Percentiles rank a stretch among this genome's conserved stretches.
These are phyloP conservation scores for Saimiri boliviensis DNA, from an alignment of 2,113 vertebrate genomes.

Conservation along the genomic window DNA sequence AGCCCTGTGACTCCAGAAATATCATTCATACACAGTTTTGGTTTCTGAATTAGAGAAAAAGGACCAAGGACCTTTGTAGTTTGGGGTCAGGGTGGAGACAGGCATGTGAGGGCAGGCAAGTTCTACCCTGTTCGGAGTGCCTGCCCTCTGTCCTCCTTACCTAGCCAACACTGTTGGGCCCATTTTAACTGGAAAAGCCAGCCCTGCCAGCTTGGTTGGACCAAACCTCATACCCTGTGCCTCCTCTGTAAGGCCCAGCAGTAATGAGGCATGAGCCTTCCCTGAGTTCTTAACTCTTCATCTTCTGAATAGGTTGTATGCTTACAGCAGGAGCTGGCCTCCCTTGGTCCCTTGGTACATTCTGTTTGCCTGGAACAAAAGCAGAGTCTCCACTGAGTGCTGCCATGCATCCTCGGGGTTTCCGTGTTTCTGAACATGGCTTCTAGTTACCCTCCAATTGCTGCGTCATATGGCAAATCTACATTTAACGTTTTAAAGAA, in stretches of 20 bases:
- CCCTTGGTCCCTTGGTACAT: neutral
- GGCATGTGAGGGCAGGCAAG: neutral
- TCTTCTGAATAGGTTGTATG: neutral
- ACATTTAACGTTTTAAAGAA: neutral
- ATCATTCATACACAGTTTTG: neutral
- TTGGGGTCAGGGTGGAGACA: conserved; percentile 38
- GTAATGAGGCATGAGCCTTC: neutral
- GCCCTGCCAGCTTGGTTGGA: conserved; percentile 34
- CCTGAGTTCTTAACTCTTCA: neutral
- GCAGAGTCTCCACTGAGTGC: rapidly evolving
- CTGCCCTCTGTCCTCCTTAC: conserved; percentile 26
- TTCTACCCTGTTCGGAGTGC: neutral
- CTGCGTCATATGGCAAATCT: neutral
- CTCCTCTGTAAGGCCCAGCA: neutral
- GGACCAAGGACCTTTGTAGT: neutral
- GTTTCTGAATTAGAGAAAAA: neutral
- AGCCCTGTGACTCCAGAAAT: neutral
- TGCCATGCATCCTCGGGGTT: neutral
- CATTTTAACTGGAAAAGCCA: conserved; percentile 60
- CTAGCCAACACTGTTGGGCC: neutral
- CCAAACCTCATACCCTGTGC: neutral
- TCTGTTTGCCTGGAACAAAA: neutral
- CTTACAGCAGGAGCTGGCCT: neutral
- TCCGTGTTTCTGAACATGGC: neutral
- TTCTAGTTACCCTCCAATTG: neutral